Base-by-base conservation (phyloP, 2,113 vertebrate genomes). In the Podilymbus podiceps region DNA sequence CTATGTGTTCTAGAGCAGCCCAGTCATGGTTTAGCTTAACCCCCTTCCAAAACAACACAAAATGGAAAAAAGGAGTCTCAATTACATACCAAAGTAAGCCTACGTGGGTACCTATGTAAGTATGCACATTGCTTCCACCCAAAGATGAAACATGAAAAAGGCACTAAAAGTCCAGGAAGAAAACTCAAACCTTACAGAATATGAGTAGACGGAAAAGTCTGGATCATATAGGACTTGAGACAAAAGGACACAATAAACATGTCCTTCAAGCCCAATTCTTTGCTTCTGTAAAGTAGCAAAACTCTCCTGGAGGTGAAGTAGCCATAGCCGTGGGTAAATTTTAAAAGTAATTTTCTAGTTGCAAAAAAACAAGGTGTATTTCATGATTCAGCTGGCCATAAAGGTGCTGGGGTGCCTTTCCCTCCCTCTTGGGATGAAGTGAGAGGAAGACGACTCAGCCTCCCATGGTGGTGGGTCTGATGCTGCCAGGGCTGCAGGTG, bases 401-500 rank as follows among this genome's bases (percentile, higher is more conserved):
- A 56, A 19, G 28, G 25, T 56, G 9, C 55, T 38, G 19, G 44
- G 18, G 12, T 42, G 38, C 25, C n/a, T 62, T 80, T 35, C 25
- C n/a, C 55, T 63, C 27, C 27, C 8, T 63, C 33, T 28, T 3
- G 2, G 30, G 53, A 33, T 55, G 22, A 67, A 50, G 27, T 2
- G 0, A 15, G 35, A 72, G 15, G 25, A 23, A 46, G 50, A 44
- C 0, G 11, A n/a, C 12, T 31, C 22, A 35, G 42, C 23, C 21
- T 67, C 28, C 40, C 28, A 31, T 2, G 2, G 40, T 2, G 10
- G 25, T 49, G 49, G 35, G 35, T 33, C 67, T 0, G 4, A 22
- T 1, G 0, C n/a, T 84, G 38, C 59, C 50, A 64, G 44, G 35
- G 35, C 64, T 85, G 44, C 50, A 52, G 31, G 16, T 16, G 16